These are phyloP conservation scores for Anthoptus insignis DNA, from an alignment of 2,888 invertebrate genomes.

Conservation along the genomic window DNA sequence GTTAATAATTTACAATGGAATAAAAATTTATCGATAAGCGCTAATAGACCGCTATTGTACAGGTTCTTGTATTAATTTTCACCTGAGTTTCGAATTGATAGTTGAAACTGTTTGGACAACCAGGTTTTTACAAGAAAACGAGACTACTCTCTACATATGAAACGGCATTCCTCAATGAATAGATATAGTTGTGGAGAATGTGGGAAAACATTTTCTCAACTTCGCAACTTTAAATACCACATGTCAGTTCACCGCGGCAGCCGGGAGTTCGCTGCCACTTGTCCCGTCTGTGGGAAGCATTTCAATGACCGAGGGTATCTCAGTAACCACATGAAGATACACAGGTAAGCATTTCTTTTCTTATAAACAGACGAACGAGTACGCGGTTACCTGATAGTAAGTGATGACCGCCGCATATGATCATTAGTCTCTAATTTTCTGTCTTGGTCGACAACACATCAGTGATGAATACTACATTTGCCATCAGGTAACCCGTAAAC, in stretches of 20 bases:
- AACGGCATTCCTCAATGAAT: constrained; percentile 63
- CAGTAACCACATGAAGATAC: constrained; percentile 95
- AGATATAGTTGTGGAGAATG: constrained; percentile 92
- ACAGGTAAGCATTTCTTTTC: constrained; percentile 74
- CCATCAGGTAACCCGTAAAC: too few relatives aligned
- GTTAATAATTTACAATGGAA: neutral
- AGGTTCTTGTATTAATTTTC: neutral
- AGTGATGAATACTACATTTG: too few relatives aligned
- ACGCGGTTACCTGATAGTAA: too few relatives aligned
- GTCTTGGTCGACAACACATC: too few relatives aligned
- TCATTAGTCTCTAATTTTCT: too few relatives aligned
- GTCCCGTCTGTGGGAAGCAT: constrained; percentile 90
- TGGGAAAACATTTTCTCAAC: constrained; percentile 93
- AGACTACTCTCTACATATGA: constrained; percentile 53
- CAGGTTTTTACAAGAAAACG: constrained; percentile 63
- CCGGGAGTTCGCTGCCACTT: constrained; percentile 92
- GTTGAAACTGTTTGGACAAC: constrained; percentile 28
- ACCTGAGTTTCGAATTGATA: neutral
- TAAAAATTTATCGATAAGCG: neutral
- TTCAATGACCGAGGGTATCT: constrained; percentile 95
- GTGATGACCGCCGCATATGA: too few relatives aligned
- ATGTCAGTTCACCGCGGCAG: constrained; percentile 94
- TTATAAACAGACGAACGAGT: too few relatives aligned
- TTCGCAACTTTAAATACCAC: constrained; percentile 95
- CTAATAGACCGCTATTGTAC: neutral